A percentile compares a stretch with the other conserved stretches of the same genome.
phyloP scores from a whole-genome alignment of 2,113 vertebrate genomes.

The Maccullochella peelii region DNA sequence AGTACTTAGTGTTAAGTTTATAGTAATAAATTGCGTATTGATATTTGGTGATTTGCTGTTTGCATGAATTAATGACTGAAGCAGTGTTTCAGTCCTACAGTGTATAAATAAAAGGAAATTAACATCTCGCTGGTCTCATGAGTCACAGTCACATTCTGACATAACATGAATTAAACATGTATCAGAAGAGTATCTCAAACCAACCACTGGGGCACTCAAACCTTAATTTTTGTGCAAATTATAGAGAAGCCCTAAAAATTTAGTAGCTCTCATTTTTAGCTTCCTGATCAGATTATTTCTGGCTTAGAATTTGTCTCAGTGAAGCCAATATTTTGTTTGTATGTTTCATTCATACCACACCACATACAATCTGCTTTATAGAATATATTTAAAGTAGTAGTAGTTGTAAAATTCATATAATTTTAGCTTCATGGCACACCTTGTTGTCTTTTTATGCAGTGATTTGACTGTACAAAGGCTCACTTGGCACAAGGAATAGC shows the following conservation, averaged over 20 bases:
- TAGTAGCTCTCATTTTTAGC: not conserved
- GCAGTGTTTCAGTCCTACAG: slow-evolving; percentile 12
- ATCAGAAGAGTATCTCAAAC: not conserved
- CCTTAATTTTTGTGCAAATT: not conserved
- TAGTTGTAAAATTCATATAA: slow-evolving; percentile 9
- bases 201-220: not conserved
- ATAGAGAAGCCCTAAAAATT: not conserved
- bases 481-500: not conserved
- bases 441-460: slow-evolving; percentile 21
- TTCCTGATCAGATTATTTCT: slow-evolving; percentile 9
- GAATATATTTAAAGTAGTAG: slow-evolving; percentile 2
- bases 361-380: slow-evolving; percentile 13
- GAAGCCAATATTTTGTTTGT: not conserved
- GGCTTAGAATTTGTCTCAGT: slow-evolving; percentile 1
- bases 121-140: slow-evolving; percentile 18
- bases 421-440: not conserved
- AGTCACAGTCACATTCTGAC: slow-evolving; percentile 27
- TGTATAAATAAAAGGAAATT: slow-evolving; percentile 6
- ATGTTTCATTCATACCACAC: slow-evolving; percentile 4
- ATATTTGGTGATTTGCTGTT: slow-evolving; percentile 15
- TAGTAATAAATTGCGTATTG: slow-evolving; percentile 25
- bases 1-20: not conserved
- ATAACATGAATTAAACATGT: not conserved
- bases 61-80: slow-evolving; percentile 1
- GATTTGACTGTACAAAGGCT: slow-evolving; percentile 14